Evolutionary conservation across 1,140 invertebrate species (phyloP), one percentile per base, ranked within the genome.

Genomic region (Diabrotica virgifera): DNA sequence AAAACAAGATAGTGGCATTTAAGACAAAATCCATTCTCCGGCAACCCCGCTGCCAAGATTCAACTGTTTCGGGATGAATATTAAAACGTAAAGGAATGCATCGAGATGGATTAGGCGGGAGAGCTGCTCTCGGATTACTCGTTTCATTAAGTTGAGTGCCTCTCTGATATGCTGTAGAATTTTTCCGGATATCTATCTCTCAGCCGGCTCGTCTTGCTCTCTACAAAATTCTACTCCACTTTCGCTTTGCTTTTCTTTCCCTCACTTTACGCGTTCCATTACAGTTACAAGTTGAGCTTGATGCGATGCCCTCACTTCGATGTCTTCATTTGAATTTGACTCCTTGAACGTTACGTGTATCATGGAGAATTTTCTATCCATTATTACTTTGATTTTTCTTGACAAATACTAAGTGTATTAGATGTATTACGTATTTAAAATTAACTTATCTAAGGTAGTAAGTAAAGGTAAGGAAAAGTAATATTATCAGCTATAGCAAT

Each of bases 71-170:
- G 40, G 68, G 70, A 77, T 77, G 74, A 76, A 77, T 77, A 77
- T 77, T 76, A 77, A 77, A 77, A 77, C 70, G 74, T 65, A 70
- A 76, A 75, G 74, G 74, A 75, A 77, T 74, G 75, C 74, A 77
- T 77, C 71, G 72, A 72, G 75, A 77, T 76, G 76, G 75, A 77
- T 77, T 76, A 76, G 76, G 73, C 74, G 65, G 40, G 67, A 69
- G 76, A 72, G 74, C 73, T 73, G 72, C 73, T 77, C 74, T 74
- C 70, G 75, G 74, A 77, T 77, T 76, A 77, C 76, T 74, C 76
- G 76, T 77, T 77, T 77, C 76, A 77, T 77, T 77, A 77, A 76
- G 74, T 76, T 77, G 76, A 77, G 76, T 77, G 76, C 76, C 76
- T 75, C 73, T 74, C 73, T 76, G 73, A 74, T 74, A 74, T 74